phyloP scores from a whole-genome alignment of 2,888 invertebrate genomes.

The Dasypogon diadema region DNA sequence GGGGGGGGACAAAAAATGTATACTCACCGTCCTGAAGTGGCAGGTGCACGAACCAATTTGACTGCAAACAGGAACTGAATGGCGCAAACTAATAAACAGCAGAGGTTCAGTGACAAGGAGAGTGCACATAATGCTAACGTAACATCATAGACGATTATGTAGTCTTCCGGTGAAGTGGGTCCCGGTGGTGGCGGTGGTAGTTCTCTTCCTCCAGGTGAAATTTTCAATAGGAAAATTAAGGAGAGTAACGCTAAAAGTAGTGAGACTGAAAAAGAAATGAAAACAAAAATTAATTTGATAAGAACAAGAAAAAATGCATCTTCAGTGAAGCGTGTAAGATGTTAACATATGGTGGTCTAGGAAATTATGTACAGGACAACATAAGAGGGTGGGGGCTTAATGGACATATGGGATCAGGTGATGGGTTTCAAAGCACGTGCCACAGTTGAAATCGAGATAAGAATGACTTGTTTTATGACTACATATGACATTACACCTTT shows the following conservation, averaged over 20 bases:
- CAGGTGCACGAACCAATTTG: conserved; percentile 87
- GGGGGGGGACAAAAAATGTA: not conserved
- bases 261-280: conserved; percentile 72
- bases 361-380: not conserved
- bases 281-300: conserved; percentile 20
- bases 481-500: not conserved
- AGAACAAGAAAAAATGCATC: not conserved
- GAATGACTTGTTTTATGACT: not conserved
- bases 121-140: conserved; percentile 90
- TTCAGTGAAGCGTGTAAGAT: not conserved
- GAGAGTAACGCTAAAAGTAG: conserved; percentile 85
- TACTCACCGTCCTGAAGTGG: conserved; percentile 77
- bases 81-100: conserved; percentile 92
- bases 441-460: conserved; percentile 3
- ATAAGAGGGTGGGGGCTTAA: not conserved
- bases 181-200: conserved; percentile 66
- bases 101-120: conserved; percentile 88
- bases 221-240: conserved; percentile 85
- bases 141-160: conserved; percentile 90
- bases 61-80: conserved; percentile 95
- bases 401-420: not conserved
- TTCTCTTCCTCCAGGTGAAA: conserved; percentile 74
- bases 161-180: conserved; percentile 79
- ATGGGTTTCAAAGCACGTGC: conserved; percentile 33
- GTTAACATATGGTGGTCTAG: conserved; percentile 5